Conservation (phyloP, 2,888 invertebrate species). For the Plagodis pulveraria region DNA sequence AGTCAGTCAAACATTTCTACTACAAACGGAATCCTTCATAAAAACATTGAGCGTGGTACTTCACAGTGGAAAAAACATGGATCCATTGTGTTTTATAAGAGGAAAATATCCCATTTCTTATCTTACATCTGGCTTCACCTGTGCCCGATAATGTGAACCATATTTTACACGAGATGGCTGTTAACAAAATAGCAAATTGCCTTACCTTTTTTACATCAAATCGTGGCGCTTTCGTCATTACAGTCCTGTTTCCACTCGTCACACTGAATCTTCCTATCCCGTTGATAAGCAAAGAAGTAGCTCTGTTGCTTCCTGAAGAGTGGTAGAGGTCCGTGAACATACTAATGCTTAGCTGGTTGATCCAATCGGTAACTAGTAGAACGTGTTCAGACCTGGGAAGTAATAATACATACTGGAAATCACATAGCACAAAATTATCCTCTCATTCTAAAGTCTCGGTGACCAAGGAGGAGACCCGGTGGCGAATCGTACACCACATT, state of each 20-base stretch:
- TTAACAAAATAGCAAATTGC: neutral
- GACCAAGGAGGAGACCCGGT: no score
- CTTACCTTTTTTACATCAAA: conserved; percentile 31
- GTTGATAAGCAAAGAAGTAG: conserved; percentile 28
- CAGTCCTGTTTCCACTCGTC: neutral
- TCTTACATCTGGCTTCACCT: no score
- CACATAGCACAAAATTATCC: neutral
- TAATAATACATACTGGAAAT: neutral
- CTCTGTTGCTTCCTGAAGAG: conserved; percentile 52
- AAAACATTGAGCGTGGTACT: no score
- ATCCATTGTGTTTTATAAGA: no score
- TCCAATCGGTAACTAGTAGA: conserved; percentile 90
- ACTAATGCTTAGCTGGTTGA: conserved; percentile 84
- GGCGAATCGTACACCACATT: no score
- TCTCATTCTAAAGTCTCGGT: neutral
- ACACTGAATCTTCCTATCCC: conserved; percentile 30
- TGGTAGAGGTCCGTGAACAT: conserved; percentile 91
- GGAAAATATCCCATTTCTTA: no score
- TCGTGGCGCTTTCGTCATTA: conserved; percentile 14
- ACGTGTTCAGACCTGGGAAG: conserved; percentile 80
- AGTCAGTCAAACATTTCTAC: no score
- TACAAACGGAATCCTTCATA: no score
- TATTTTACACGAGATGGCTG: neutral
- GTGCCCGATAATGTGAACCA: no score
- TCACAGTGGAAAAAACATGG: no score